Conservation (phyloP, 2,113 vertebrate genomes). For the Sturnus vulgaris region DNA sequence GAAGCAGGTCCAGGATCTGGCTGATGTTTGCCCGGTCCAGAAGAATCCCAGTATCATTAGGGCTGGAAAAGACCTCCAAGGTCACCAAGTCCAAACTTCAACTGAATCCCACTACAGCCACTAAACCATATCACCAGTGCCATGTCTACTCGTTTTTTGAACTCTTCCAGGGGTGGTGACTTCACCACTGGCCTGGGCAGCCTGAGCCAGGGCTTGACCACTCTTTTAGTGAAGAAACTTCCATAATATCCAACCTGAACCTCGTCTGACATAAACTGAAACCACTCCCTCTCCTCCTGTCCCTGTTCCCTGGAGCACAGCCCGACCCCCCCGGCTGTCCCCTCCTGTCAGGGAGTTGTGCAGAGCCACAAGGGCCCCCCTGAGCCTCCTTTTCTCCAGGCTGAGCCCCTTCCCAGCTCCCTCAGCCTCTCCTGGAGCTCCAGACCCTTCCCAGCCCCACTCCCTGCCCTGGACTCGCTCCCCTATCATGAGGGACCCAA, state of each 20-base stretch:
- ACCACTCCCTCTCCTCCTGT: background rate
- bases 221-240: background rate
- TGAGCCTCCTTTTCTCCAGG: background rate
- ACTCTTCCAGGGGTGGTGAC: background rate
- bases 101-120: background rate
- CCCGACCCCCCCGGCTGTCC: background rate
- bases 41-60: background rate
- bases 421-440: background rate
- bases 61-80: background rate
- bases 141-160: accelerated
- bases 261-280: accelerated
- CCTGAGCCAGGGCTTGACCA: background rate
- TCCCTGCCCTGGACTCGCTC: accelerated
- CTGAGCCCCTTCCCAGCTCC: background rate
- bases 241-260: no score
- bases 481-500: accelerated
- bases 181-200: background rate
- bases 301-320: background rate
- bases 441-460: background rate
- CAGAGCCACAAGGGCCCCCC: background rate
- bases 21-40: background rate
- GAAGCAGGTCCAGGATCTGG: background rate
- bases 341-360: background rate
- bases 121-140: background rate
- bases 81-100: background rate